Base-by-base conservation (phyloP, 2,113 vertebrate genomes). In the Chionomys nivalis region DNA sequence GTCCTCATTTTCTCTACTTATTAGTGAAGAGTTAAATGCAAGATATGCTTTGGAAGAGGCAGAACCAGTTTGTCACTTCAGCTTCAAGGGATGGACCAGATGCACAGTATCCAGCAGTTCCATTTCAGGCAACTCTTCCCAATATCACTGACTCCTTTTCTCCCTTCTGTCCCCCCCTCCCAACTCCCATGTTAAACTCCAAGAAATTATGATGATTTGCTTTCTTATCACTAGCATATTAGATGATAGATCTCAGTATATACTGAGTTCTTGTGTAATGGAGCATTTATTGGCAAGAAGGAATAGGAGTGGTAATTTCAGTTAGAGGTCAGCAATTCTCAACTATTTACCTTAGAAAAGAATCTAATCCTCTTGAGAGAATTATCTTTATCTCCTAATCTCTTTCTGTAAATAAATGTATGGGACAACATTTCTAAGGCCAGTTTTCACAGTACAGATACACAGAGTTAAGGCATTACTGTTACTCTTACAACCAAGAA, bases 261-360 rank as follows among this genome's bases (percentile, higher is more conserved):
- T 89, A 55, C 16, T 6, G 5, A 87, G 6, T 73, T 83, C 75
- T 55, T 47, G 73, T 24, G 66, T 77, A 39, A 58, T 21, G 31
- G 55, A 11, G 44, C 73, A 13, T 88, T 85, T 79, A 33, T 21
- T 83, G 88, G 65, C 76, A 76, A 44, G 81, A 6, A 63, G 76
- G 61, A 94, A 96, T 42, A 70, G 42, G 26, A 76, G 17, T 72
- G 33, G 89, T 61, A 81, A 79, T 10, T 39, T 21, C 12, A 8
- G 9, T 86, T 76, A 75, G 24, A 47, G 36, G 79, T 66, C 24
- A 21, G 7, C 44, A 58, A 3, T 9, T 82, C 9, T n/a, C 58
- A 44, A 73, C 76, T 68, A 55, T 61, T 94, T 76, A 91, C 58
- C 33, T 95, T 82, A 82, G 72, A 33, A 92, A 90, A n/a, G 44